Base-by-base conservation (phyloP, 2,113 vertebrate species). In the Microcebus murinus region DNA sequence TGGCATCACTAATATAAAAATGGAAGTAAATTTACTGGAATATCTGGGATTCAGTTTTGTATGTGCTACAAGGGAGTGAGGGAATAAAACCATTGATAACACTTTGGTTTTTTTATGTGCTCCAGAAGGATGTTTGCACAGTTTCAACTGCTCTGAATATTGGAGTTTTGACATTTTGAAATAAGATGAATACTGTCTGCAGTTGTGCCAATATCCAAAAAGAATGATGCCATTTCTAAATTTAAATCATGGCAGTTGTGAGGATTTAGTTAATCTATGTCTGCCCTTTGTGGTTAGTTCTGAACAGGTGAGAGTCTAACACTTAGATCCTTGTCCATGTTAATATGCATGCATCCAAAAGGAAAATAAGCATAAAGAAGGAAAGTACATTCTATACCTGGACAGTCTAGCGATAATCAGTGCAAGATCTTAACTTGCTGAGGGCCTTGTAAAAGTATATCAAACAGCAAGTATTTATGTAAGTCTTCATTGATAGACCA, bases 141-240 rank as follows among this genome's bases (percentile, higher is more conserved):
- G 34, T 36, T 91, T 86, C 80, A 79, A 70, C 68, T 36, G n/a
- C 13, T 57, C 45, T 59, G 20, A 73, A 90, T 55, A 50, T 48
- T 94, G 29, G 80, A 89, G 80, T 91, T 84, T 71, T 92, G 84
- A 88, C 70, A 59, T 90, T 94, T 94, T 63, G 63, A 92, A 95
- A 84, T 71, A 84, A 92, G 63, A 87, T 91, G 65, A 76, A 57
- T 52, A 27, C 48, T 50, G 68, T 36, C 31, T 81, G 57, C n/a
- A 3, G 4, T 57, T 92, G n/a, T 48, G 42, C 63, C 91, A 90
- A 27, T 55, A 86, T 73, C 88, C 76, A 67, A 61, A 73, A 90
- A 85, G 34, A 90, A 90, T 70, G 34, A 42, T 57, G 61, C 36
- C 9, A 39, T 67, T 74, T 90, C n/a, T 63, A 63, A n/a, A 61